Base-by-base conservation (phyloP, 2,113 vertebrate genomes). In the Setophaga kirtlandii region DNA sequence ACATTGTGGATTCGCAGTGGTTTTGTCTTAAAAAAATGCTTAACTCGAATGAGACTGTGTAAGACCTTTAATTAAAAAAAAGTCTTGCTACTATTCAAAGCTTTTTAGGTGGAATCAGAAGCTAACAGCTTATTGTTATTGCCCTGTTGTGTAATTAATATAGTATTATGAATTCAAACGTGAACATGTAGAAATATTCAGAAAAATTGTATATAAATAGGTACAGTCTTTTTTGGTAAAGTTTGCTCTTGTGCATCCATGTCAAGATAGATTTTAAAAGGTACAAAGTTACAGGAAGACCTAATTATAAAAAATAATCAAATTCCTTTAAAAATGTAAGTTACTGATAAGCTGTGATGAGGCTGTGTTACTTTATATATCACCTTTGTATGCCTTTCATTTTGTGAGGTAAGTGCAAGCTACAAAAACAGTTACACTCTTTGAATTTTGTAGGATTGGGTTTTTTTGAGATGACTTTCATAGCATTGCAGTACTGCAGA, bases 1-100 rank as follows among this genome's bases (percentile, higher is more conserved):
- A 44, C 23, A 27, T 4, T 52, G 44, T 0, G 0, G 30, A 39
- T 70, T 80, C 74, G 22, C 1, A 2, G 7, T 79, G 24, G 1
- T 24, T 92, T 87, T 65, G 6, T 55, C 27, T 68, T 47, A 74
- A 50, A 39, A 67, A 28, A 86, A 59, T n/a, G 30, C 2, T 25
- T 77, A 78, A 25, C 12, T 77, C n/a, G 75, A 87, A 63, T 56
- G 56, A 83, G n/a, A 30, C 19, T 37, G 1, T 47, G 14, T 50
- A 59, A 62, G 58, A 25, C n/a, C 58, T 55, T 56, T 30, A 73
- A n/a, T 56, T 25, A 1, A 21, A 41, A 84, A 35, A 41, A n/a
- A 7, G 8, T 77, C 16, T 83, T 77, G 7, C 16, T 78, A 10
- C 10, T 81, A 52, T 33, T 86, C 23, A 53, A 52, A 87, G 10